Evolutionary conservation across 2,113 vertebrate species (phyloP), one percentile per base, ranked within the genome.

Genomic region (Sarotherodon lohbergeri): DNA sequence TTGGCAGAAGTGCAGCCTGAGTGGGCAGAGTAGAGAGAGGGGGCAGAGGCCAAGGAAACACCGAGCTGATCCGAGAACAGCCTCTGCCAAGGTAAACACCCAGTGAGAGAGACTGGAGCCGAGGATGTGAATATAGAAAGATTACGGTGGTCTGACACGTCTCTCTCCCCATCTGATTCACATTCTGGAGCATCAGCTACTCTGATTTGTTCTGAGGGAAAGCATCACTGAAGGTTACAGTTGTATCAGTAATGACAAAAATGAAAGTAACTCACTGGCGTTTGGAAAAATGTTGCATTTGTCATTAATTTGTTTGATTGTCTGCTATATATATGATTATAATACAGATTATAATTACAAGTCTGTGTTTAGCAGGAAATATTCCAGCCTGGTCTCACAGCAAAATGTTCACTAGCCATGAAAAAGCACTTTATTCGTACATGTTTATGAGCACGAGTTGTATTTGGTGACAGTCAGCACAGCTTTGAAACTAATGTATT

Each of bases 61-160:
- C 85, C 59, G 82, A 84, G 50, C 81, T 91, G 61, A 90, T 93
- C 90, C 34, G 29, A 88, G 76, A 90, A 80, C 82, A 87, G 83
- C 85, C 29, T 63, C 78, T 88, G 91, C 91, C 91, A 92, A 91
- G 82, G 91, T 92, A 91, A 90, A 89, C 87, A 88, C 78, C 80
- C 76, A 88, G 73, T 12, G 82, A 68, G 81, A 68, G 82, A 32
- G 41, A n/a, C 50, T 59, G 78, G 78, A 91, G 78, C 66, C 10
- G 34, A 19, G 57, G 86, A 81, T 86, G 88, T 80, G 89, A 92
- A 94, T 89, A 93, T 83, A 92, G 73, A 88, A 88, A 90, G 83
- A 89, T 90, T 90, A 90, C 4, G 5, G 59, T 83, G 84, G 63
- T 86, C 80, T 91, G 89, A 91, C 89, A 84, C 4, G 34, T 56